These are phyloP conservation scores for Coccyzus lansbergi DNA, from an alignment of 2,797 vertebrate species.

Conservation along the genomic window DNA sequence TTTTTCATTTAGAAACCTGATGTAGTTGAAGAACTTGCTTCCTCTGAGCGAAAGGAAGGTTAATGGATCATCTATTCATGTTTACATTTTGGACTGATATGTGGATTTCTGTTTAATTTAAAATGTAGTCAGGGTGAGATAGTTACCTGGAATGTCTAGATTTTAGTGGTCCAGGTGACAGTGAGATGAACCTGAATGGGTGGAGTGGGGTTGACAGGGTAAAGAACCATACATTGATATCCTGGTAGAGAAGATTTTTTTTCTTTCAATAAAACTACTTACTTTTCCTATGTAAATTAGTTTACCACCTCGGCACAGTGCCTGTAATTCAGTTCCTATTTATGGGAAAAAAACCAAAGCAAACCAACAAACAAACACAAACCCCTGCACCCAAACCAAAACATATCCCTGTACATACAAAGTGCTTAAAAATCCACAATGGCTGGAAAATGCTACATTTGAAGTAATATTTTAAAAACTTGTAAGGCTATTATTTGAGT, in stretches of 20 bases:
- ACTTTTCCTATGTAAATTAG: not conserved
- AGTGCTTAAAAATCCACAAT: not conserved
- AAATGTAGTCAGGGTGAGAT: not conserved
- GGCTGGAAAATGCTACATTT: not conserved
- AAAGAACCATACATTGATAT: not conserved
- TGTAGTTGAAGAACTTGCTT: not conserved
- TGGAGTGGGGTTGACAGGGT: not conserved
- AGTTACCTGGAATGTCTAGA: not conserved
- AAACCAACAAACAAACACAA: not conserved
- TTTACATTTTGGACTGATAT: not conserved
- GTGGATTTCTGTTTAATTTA: not conserved
- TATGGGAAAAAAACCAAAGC: not conserved
- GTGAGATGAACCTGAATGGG: not conserved
- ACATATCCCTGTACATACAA: not conserved
- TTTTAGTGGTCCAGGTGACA: not conserved
- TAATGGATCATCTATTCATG: not conserved
- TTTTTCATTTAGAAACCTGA: not conserved
- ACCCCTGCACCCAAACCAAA: not conserved
- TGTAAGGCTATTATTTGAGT: not conserved
- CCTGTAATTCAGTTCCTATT: not conserved
- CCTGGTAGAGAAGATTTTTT: not conserved
- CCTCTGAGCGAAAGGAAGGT: not conserved
- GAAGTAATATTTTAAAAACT: not conserved
- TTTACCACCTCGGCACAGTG: not conserved
- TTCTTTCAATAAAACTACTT: not conserved